Evolutionary conservation across 1,140 invertebrate genomes (phyloP).

Genomic region (Caerostris darwini): DNA sequence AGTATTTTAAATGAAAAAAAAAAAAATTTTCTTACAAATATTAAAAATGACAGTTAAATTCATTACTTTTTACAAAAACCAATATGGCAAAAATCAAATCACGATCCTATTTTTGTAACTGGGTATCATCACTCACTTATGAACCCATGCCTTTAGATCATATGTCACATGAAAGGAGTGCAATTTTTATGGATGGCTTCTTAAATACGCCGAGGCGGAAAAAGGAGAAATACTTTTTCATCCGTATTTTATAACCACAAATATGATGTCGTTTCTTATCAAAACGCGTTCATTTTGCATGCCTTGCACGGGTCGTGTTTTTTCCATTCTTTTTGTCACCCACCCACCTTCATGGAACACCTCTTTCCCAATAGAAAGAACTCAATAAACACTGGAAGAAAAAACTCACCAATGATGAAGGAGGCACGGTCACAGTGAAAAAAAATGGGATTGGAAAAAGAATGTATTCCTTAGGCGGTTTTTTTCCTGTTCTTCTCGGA

Average conservation of each 20-base stretch:
- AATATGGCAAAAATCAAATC: background rate
- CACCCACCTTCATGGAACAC: background rate
- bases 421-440: background rate
- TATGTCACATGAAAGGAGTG: background rate
- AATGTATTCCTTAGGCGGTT: background rate
- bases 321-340: background rate
- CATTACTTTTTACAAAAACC: background rate
- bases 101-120: background rate
- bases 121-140: background rate
- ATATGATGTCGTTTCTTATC: background rate
- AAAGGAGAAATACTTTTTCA: background rate
- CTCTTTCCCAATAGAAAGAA: conserved; percentile 22
- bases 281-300: background rate
- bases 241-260: background rate
- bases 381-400: conserved; percentile 46
- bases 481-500: background rate
- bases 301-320: background rate
- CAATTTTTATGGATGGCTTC: background rate
- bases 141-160: background rate
- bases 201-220: background rate
- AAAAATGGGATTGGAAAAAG: conserved; percentile 14
- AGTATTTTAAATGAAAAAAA: too few species aligned
- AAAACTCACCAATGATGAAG: background rate
- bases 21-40: background rate
- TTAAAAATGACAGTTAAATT: background rate